Base-by-base conservation (phyloP, 2,888 invertebrate species). In the Megastigmus dorsalis region DNA sequence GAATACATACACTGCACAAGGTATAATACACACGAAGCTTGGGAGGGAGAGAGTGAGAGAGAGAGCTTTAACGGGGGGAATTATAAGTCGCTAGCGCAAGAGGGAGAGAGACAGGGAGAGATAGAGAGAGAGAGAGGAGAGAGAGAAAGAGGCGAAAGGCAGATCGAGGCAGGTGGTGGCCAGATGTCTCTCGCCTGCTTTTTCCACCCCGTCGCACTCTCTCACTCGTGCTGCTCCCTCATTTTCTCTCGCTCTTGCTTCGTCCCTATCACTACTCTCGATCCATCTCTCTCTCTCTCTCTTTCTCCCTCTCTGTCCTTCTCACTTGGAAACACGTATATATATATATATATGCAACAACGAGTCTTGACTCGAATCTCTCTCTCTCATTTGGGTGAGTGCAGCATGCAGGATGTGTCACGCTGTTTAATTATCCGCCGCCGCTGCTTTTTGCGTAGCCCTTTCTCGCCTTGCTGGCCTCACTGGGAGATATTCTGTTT, bases 121-220 rank as follows among this genome's bases (percentile, higher is more conserved):
- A 83, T 82, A 83, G 83, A 77, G 75, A 85, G 85, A 82, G 80
- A 82, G 86, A 86, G 87, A 87, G 87, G 87, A 87, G 87, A n/a
- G n/a, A n/a, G n/a, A n/a, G n/a, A n/a, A n/a, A n/a, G n/a, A 67
- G 55, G 20, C 36, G 82, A 82, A 81, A 83, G 83, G 83, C 83
- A 77, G 75, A 85, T 86, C 82, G 80, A 82, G 86, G 87, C 87
- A 87, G 87, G 87, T 87, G 87, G 86, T 86, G 84, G 80, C 86
- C 87, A 87, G 87, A 87, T 87, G 87, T 87, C 86, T 84, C 81
- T 80, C 82, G 84, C 80, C 82, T 83, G 82, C 82, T 23, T 52
- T 69, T 74, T 74, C 55, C 55, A 65, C 57, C 65, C 68, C 30
- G 60, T 67, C 50, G 30, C 73, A 36, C 18, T 23, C 48, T 26